A percentile compares a stretch with the other conserved stretches of the same genome.
Evolutionary conservation across 92 coral and sea anemone species (phyloP).

Genomic region (Scolanthus callimorphus): DNA sequence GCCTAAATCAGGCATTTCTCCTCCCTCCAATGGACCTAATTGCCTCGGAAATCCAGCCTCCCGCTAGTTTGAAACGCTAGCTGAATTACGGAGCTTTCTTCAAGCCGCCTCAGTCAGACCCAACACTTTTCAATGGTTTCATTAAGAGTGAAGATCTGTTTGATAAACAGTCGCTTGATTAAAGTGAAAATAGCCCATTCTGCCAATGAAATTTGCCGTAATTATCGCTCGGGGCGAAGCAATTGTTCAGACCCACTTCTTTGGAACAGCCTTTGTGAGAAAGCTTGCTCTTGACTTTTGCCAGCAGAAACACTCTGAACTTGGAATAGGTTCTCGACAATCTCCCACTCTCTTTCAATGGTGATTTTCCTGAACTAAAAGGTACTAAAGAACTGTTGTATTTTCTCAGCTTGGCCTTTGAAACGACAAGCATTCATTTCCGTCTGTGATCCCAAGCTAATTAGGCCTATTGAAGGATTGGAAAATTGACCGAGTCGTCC

Average conservation of each 20-base stretch:
- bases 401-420: not conserved
- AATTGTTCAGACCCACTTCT: not conserved
- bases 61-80: not conserved
- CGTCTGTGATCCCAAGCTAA: not conserved
- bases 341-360: no score
- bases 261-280: not conserved
- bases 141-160: not conserved
- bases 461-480: not conserved
- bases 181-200: not conserved
- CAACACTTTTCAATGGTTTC: not conserved
- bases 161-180: conserved; percentile 5
- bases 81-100: not conserved
- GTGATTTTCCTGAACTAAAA: no score
- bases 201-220: conserved; percentile 2
- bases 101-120: not conserved
- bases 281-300: not conserved
- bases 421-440: not conserved
- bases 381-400: no score
- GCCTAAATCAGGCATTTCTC: not conserved
- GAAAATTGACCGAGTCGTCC: not conserved
- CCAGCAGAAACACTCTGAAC: no score
- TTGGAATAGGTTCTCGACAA: no score
- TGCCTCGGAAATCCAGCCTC: not conserved
- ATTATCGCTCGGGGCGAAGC: not conserved
- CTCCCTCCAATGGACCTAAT: not conserved